Percentiles rank a stretch among this genome's conserved stretches.
These are phyloP conservation scores for Python bivittatus DNA, from an alignment of 2,113 vertebrate genomes.

Conservation along the genomic window DNA sequence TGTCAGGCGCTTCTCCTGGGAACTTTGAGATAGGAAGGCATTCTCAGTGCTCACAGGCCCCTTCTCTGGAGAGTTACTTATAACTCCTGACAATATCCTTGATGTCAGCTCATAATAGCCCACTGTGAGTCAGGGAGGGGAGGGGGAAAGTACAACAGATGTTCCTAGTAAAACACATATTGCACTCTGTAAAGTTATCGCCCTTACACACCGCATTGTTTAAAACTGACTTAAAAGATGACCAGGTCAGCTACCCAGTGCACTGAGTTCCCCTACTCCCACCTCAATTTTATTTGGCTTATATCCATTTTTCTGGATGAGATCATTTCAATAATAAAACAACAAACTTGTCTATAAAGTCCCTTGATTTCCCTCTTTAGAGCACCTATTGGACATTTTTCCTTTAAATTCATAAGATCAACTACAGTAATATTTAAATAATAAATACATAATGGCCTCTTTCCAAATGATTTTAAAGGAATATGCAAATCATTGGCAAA, in stretches of 20 bases:
- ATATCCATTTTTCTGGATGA: rapidly evolving
- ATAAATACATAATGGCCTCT: not conserved
- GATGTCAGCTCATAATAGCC: slow-evolving; percentile 78
- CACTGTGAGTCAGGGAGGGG: slow-evolving; percentile 75
- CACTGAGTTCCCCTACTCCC: not conserved
- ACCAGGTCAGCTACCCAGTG: not conserved
- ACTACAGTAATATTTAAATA: not conserved
- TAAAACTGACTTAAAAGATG: slow-evolving; percentile 40
- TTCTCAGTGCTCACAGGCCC: slow-evolving; percentile 46
- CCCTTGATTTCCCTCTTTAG: not conserved
- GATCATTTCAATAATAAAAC: not conserved
- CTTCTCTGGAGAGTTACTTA: slow-evolving; percentile 78
- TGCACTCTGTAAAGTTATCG: slow-evolving; percentile 71
- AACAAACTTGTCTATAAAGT: not conserved
- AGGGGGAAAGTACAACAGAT: slow-evolving; percentile 81
- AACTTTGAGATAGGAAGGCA: slow-evolving; percentile 47
- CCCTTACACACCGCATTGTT: slow-evolving; percentile 48
- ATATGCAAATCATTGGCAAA: not conserved
- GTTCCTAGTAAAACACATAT: slow-evolving; percentile 81
- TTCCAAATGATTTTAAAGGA: not conserved
- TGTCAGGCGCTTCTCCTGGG: slow-evolving; percentile 72
- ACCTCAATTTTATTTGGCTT: slow-evolving; percentile 13
- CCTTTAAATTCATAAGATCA: not conserved
- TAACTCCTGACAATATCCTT: slow-evolving; percentile 73
- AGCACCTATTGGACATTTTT: not conserved